A percentile compares a stretch with the other conserved stretches of the same genome.
These are phyloP conservation scores for Ceraclea dissimilis DNA, from an alignment of 2,888 invertebrate species.

Conservation along the genomic window DNA sequence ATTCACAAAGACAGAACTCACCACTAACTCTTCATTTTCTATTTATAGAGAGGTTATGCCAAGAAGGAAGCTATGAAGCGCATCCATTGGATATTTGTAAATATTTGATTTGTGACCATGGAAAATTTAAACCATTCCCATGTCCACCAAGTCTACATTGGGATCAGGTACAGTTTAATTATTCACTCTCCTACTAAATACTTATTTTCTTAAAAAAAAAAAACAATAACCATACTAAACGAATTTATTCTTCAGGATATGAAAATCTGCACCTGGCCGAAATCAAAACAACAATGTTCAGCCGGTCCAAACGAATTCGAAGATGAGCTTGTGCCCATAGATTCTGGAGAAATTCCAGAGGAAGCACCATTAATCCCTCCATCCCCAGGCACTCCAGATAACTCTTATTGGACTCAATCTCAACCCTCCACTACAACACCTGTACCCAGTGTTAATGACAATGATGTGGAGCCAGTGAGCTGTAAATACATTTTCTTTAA, in stretches of 20 bases:
- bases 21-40: neutral
- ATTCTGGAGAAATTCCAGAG: neutral
- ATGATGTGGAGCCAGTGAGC: conserved; percentile 10
- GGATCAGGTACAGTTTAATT: conserved; percentile 50
- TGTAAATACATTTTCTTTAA: conserved; percentile 10
- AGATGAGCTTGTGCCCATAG: conserved; percentile 1
- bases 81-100: conserved; percentile 63
- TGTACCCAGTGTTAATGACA: conserved; percentile 30
- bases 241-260: conserved; percentile 38
- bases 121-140: conserved; percentile 61
- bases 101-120: conserved; percentile 74
- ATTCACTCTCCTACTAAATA: too few relatives aligned
- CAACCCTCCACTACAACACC: conserved; percentile 28
- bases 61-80: conserved; percentile 56
- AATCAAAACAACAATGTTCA: conserved; percentile 50
- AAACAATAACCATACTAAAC: too few relatives aligned
- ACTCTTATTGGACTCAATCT: neutral
- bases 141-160: conserved; percentile 69
- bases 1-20: too few relatives aligned
- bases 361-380: neutral
- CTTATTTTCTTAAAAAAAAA: too few relatives aligned
- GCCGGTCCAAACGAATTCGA: conserved; percentile 7
- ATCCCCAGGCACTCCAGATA: conserved; percentile 3
- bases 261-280: conserved; percentile 68
- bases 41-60: conserved; percentile 46